Evolutionary conservation across 1,140 invertebrate species (phyloP), one percentile per base, ranked within the genome.

Genomic region (Araneus ventricosus): DNA sequence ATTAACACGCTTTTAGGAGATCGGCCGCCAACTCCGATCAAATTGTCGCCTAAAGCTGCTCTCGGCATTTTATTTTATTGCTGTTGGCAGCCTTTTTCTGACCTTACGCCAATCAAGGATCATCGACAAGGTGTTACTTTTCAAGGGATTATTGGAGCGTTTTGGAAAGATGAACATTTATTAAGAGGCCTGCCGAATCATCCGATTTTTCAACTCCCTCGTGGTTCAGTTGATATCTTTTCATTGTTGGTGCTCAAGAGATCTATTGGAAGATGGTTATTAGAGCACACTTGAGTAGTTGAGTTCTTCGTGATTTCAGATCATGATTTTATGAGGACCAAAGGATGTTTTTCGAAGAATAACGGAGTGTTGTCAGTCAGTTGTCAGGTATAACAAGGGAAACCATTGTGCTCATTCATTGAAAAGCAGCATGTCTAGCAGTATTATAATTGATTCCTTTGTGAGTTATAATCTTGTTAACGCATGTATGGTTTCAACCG

Each of bases 121-220:
- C 39, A 89, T 57, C 45, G 88, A 45, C n/a, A 59, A 91, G 89
- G 89, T 91, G 89, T 84, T 91, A 63, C 89, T 90, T 90, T 88
- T 59, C 37, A 30, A 52, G 37, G 41, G 61, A 90, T 80, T 90
- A 80, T 39, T 34, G 39, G 8, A 80, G 45, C 39, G 30, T n/a
- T 59, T 90, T 59, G 6, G n/a, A 41, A 80, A 90, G 37, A 80
- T 22, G 61, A 41, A 67, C 70, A 52, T 84, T 57, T 27, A 57
- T 90, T 90, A 90, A 90, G 88, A 80, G 88, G 88, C 88, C 88
- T 37, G 30, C 34, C 8, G 39, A 37, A 67, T 63, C 70, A 34
- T 22, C 6, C 37, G 34, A 45, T 4, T 61, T 63, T 85, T 85
- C 17, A 5, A 85, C 45, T 24, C 24, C 22, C 27, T 30, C 17